Percentiles rank a stretch among this genome's conserved stretches.
Evolutionary conservation across 2,797 vertebrate genomes (phyloP).

Genomic region (Anomalospiza imberbis): DNA sequence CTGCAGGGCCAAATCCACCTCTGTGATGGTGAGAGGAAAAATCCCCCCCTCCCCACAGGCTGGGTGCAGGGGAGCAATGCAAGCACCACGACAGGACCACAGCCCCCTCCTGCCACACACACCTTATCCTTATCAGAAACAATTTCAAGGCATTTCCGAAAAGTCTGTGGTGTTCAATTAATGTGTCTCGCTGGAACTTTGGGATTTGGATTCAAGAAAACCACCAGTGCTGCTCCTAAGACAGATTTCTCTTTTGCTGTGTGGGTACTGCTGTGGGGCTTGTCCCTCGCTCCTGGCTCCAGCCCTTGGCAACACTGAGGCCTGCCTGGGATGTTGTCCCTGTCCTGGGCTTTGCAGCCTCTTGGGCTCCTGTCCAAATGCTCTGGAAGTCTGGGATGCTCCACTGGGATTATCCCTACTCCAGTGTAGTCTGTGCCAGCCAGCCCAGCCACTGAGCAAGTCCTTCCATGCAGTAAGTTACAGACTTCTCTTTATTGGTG

Average conservation of each 20-base stretch:
- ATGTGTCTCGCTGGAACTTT: not conserved
- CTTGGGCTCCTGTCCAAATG: not conserved
- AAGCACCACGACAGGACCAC: not conserved
- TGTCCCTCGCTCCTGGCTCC: not conserved
- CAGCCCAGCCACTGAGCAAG: not conserved
- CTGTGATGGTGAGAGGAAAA: not conserved
- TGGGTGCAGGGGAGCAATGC: not conserved
- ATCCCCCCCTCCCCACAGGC: rapidly evolving
- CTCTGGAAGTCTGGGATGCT: not conserved
- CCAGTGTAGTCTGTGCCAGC: not conserved
- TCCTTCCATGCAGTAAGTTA: not conserved
- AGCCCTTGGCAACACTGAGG: not conserved
- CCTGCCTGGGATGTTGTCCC: not conserved
- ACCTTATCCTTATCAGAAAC: not conserved
- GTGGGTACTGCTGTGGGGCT: not conserved
- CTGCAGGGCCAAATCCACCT: not conserved
- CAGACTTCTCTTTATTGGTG: constrained; percentile 12
- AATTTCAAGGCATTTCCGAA: not conserved
- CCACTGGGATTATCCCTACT: not conserved
- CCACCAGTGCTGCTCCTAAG: not conserved
- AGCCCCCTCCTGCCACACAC: not conserved
- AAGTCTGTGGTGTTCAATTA: not conserved
- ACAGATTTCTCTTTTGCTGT: not conserved
- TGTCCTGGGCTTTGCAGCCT: not conserved
- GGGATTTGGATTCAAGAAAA: not conserved